Percentiles rank a stretch among this genome's conserved stretches.
These are phyloP conservation scores for Pantelozetes paolii DNA, from an alignment of 2,888 invertebrate genomes.

Conservation along the genomic window DNA sequence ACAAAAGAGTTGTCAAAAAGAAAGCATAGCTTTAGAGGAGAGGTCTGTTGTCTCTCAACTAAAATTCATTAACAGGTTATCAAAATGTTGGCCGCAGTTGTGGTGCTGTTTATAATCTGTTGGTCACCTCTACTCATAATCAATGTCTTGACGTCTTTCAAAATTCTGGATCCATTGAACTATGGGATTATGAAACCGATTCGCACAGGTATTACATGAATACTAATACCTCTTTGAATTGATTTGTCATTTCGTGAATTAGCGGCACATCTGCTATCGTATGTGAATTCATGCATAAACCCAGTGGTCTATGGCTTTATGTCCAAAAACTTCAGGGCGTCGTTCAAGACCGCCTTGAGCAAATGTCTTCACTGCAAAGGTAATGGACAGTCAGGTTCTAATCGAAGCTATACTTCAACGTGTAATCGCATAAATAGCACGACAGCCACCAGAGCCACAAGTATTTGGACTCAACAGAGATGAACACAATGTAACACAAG, in stretches of 20 bases:
- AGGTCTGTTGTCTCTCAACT: slow-evolving; percentile 1
- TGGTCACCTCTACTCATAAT: slow-evolving; percentile 66
- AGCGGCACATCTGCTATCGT: slow-evolving; percentile 63
- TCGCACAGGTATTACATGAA: slow-evolving; percentile 53
- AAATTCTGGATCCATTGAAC: slow-evolving; percentile 57
- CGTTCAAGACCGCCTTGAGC: slow-evolving; percentile 49
- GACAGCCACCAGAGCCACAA: slow-evolving; percentile 35
- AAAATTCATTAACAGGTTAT: slow-evolving; percentile 59
- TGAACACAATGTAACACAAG: neutral
- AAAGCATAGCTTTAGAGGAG: neutral
- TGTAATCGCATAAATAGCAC: slow-evolving; percentile 38
- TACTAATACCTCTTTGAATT: neutral
- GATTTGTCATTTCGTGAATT: neutral
- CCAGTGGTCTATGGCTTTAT: slow-evolving; percentile 70
- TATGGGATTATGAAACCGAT: slow-evolving; percentile 60
- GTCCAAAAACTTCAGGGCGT: slow-evolving; percentile 64
- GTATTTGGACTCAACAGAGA: slow-evolving; percentile 28
- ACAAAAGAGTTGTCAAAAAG: neutral
- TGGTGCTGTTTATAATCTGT: slow-evolving; percentile 64
- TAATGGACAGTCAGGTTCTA: slow-evolving; percentile 27
- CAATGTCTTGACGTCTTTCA: slow-evolving; percentile 63
- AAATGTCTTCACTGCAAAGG: slow-evolving; percentile 38
- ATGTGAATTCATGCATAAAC: slow-evolving; percentile 69
- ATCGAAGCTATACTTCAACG: slow-evolving; percentile 36
- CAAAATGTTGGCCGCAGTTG: slow-evolving; percentile 67